Evolutionary conservation across 2,797 vertebrate genomes (phyloP), one percentile per base, ranked within the genome.

Genomic region (Kryptolebias ocellatus): DNA sequence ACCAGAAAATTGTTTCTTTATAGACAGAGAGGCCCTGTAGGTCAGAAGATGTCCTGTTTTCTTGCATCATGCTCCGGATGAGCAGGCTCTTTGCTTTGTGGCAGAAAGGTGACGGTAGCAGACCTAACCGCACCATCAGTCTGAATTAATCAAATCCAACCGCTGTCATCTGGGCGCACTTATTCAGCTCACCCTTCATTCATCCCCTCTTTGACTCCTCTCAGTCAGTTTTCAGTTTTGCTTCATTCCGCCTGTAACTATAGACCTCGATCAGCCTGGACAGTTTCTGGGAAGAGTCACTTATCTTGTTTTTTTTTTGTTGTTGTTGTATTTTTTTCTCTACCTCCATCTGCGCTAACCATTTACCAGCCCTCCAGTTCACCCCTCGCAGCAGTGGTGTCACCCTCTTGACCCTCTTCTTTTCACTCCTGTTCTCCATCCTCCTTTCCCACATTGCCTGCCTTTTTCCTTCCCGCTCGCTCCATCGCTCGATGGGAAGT

Each of bases 401-500:
- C 90, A 83, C 81, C 81, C 84, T 60, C 72, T 67, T 89, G 83
- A 89, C 87, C 88, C 79, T 66, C 67, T 79, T 66, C 67, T 79
- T 80, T 77, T 78, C 76, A 72, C 60, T 80, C 61, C 65, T 70
- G 59, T 16, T 72, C 71, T 74, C 74, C 83, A 69, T 72, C 81
- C 68, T 80, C 56, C 72, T 77, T 73, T 78, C 64, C 77, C 78
- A 74, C 78, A 74, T 73, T 62, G 64, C 79, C 73, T 74, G 60
- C 69, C 80, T 74, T 80, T 64, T 76, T 50, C 53, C 67, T 53
- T 60, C 66, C 58, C 78, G 76, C 74, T 61, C 58, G 61, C 78
- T 59, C 74, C 58, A 74, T 64, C 70, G 64, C 76, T 70, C 84
- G 86, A 89, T 92, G 92, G 92, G 92, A 94, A 94, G 91, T 94